Evolutionary conservation across 2,797 vertebrate genomes (phyloP), one percentile per base, ranked within the genome.

Genomic region (Moxostoma hubbsi): DNA sequence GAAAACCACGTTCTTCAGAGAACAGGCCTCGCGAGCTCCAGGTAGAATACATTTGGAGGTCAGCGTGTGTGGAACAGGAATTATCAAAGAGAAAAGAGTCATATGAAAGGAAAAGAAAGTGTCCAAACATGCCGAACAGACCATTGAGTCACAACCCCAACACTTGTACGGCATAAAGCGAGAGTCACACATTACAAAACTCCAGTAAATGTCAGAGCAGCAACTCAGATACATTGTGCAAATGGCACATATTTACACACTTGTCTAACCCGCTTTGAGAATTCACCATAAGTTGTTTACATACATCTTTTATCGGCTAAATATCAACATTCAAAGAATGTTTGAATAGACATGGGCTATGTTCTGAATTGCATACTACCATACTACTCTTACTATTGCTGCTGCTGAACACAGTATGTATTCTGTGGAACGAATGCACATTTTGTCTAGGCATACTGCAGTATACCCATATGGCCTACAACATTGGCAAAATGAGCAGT

Each of bases 41-140:
- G 67, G 64, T 84, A 81, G 84, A 86, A 84, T 74, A 83, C 85
- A 78, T 88, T 87, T 89, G 85, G 88, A 89, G 87, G 87, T 88
- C 86, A 84, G 83, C 15, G 67, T 81, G 80, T 81, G 78, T 75
- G 54, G 69, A 79, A 75, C 83, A 84, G 76, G 75, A 85, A 80
- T 81, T 79, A 86, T 85, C 84, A 85, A 86, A 89, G 83, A 76
- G 80, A 81, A 82, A 73, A 68, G 75, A 79, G 77, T 72, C 77
- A 77, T 75, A 81, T 63, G 77, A 63, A 82, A 82, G 78, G 69
- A 49, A 66, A 24, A 73, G 68, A 80, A 77, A 75, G 68, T 73
- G 72, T 78, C 80, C 81, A 85, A 85, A 85, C 83, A 82, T 72
- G 53, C 64, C 73, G 47, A 75, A 84, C 70, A 74, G 73, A 67